phyloP scores from a whole-genome alignment of 1,140 invertebrate genomes.

The Thereuonema tuberculata region DNA sequence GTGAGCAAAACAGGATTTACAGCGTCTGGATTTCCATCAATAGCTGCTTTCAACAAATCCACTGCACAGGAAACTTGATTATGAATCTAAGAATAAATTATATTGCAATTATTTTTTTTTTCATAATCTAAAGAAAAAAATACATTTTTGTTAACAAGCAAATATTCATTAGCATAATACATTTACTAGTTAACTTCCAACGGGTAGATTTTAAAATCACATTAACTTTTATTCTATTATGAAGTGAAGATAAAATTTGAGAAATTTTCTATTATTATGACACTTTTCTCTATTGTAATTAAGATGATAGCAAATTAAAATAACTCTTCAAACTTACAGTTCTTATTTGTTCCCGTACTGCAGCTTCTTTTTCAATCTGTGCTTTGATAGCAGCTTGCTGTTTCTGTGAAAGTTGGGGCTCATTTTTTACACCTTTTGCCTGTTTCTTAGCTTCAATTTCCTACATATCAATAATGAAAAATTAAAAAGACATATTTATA shows the following conservation, averaged over 20 bases:
- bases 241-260: no score
- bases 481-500: constrained; percentile 14
- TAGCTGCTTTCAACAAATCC: constrained; percentile 45
- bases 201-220: no score
- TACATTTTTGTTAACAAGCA: no score
- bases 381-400: constrained; percentile 82
- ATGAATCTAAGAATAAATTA: constrained; percentile 39
- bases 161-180: no score
- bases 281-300: no score
- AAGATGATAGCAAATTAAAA: no score
- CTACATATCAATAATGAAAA: constrained; percentile 13
- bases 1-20: constrained; percentile 41
- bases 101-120: no score
- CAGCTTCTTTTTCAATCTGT: constrained; percentile 72
- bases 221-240: no score
- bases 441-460: constrained; percentile 81
- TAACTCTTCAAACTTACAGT: no score
- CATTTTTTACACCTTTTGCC: constrained; percentile 56
- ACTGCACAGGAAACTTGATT: constrained; percentile 43
- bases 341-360: constrained; percentile 43
- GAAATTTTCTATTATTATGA: no score
- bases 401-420: constrained; percentile 65
- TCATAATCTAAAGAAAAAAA: no score
- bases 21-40: constrained; percentile 43
- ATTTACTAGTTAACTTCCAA: no score